Evolutionary conservation across 2,797 vertebrate genomes (phyloP).

Genomic region (Argentina silus): DNA sequence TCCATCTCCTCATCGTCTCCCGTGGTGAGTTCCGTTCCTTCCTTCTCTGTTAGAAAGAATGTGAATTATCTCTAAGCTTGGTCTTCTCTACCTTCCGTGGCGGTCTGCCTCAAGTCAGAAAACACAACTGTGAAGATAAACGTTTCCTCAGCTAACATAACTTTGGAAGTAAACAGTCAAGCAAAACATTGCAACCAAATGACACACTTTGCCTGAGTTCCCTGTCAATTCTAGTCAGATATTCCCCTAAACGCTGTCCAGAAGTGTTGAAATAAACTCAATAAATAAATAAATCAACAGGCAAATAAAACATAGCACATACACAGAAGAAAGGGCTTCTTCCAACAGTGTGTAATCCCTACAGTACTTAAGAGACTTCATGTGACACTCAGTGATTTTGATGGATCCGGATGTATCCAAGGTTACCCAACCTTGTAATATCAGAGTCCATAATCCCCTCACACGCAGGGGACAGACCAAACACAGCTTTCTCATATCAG

Average conservation of each 20-base stretch:
- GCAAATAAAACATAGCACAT: neutral
- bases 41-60: neutral
- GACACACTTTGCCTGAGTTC: neutral
- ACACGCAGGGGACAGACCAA: neutral
- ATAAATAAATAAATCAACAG: neutral
- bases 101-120: neutral
- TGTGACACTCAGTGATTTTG: neutral
- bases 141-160: neutral
- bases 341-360: neutral
- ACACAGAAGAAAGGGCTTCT: neutral
- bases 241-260: neutral
- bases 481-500: neutral
- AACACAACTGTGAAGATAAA: neutral
- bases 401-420: neutral
- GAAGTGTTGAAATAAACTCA: neutral
- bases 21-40: conserved; percentile 64
- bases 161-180: no score
- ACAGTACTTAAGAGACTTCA: no score
- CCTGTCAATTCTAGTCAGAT: neutral
- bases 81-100: neutral
- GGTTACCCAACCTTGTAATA: neutral
- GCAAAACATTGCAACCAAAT: neutral
- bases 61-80: conserved; percentile 7
- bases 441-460: neutral
- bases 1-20: conserved; percentile 55